phyloP scores from a whole-genome alignment of 2,113 vertebrate species.

The Syngnathus scovelli region DNA sequence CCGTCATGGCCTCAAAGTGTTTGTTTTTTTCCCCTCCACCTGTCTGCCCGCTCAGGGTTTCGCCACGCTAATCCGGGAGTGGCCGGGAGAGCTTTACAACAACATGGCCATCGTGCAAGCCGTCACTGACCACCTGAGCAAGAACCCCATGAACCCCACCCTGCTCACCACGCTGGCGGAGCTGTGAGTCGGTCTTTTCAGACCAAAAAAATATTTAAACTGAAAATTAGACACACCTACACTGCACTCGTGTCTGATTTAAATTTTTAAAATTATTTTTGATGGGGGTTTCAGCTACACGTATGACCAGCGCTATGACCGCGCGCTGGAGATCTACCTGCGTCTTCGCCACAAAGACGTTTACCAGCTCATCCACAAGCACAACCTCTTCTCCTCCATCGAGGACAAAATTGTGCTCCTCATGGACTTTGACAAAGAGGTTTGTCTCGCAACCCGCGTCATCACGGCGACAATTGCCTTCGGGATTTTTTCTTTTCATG shows the following conservation, averaged over 20 bases:
- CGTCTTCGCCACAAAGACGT: constrained; percentile 92
- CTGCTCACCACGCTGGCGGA: constrained; percentile 90
- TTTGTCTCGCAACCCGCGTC: constrained; percentile 39
- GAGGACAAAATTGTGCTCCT: constrained; percentile 96
- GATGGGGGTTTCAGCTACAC: constrained; percentile 76
- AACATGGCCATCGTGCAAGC: constrained; percentile 91
- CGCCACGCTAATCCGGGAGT: constrained; percentile 87
- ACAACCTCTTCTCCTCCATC: constrained; percentile 95
- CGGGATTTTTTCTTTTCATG: constrained; percentile 5
- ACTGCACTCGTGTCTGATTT: no score
- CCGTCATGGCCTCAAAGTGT: not conserved
- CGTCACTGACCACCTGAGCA: constrained; percentile 88
- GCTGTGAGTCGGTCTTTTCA: constrained; percentile 74
- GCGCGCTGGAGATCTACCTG: constrained; percentile 92
- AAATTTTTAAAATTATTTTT: no score
- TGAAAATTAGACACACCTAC: no score
- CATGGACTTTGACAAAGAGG: constrained; percentile 99
- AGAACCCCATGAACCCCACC: constrained; percentile 82
- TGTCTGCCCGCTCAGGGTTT: constrained; percentile 76
- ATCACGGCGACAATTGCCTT: not conserved
- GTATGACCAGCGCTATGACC: constrained; percentile 94
- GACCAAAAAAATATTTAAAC: no score
- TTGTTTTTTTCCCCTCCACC: not conserved
- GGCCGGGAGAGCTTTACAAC: constrained; percentile 97
- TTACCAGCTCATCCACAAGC: constrained; percentile 96